phyloP scores from a whole-genome alignment of 2,797 vertebrate species.

The Cryptoprocta ferox region DNA sequence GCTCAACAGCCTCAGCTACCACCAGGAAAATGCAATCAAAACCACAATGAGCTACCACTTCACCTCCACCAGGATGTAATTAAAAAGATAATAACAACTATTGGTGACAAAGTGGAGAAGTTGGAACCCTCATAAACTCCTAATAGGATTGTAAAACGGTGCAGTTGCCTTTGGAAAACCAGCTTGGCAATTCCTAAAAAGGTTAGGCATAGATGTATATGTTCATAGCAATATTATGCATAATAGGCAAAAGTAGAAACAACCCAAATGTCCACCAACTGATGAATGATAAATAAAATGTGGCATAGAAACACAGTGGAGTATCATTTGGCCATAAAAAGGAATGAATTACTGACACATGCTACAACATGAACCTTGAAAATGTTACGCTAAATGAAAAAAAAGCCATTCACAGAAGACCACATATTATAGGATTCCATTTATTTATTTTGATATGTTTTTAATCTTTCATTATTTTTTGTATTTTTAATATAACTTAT shows the following conservation, averaged over 20 bases:
- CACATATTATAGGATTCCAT: not conserved
- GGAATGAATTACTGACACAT: not conserved
- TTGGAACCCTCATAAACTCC: not conserved
- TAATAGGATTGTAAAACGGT: constrained; percentile 22
- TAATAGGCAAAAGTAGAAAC: constrained; percentile 1
- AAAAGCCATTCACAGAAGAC: constrained; percentile 21
- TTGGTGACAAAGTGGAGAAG: not conserved
- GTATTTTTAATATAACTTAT: too few relatives aligned
- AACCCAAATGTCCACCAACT: not conserved
- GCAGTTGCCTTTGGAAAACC: not conserved
- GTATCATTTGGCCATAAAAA: not conserved
- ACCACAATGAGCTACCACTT: not conserved
- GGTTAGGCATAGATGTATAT: not conserved
- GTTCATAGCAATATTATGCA: not conserved
- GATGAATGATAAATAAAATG: not conserved
- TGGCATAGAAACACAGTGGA: not conserved
- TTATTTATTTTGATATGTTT: not conserved
- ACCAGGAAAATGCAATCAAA: not conserved
- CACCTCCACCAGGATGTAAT: not conserved
- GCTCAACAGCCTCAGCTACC: not conserved
- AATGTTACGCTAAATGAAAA: constrained; percentile 30
- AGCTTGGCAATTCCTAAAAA: not conserved
- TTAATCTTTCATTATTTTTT: too few relatives aligned
- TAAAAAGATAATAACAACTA: constrained; percentile 2
- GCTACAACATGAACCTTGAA: not conserved